Evolutionary conservation across 2,113 vertebrate genomes (phyloP).

Genomic region (Halcyon senegalensis): DNA sequence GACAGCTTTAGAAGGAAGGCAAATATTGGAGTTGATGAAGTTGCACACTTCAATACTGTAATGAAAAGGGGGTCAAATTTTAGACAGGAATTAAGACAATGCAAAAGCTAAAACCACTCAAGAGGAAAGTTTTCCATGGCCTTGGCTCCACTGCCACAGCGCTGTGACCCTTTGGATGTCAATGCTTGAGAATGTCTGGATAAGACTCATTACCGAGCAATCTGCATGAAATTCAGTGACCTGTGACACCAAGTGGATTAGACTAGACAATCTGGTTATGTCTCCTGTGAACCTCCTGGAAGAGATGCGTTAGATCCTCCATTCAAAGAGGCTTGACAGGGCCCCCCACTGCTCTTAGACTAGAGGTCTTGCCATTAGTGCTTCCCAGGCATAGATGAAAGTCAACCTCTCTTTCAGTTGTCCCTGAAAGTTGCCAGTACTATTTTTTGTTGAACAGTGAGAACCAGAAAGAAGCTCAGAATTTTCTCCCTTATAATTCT

Average conservation of each 20-base stretch:
- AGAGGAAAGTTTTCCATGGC: conserved; percentile 1
- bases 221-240: conserved; percentile 33
- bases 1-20: neutral
- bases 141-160: neutral
- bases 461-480: neutral
- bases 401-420: neutral
- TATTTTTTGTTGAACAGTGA: neutral
- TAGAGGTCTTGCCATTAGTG: neutral
- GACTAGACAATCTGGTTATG: conserved; percentile 42
- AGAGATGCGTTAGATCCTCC: neutral
- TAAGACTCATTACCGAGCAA: conserved; percentile 34
- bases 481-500: neutral
- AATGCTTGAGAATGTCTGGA: neutral
- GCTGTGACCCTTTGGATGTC: conserved; percentile 17
- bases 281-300: neutral
- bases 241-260: conserved; percentile 35
- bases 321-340: neutral
- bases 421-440: neutral
- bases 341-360: neutral
- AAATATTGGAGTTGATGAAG: neutral
- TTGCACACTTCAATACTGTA: neutral
- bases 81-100: neutral
- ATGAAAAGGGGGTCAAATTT: neutral
- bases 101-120: conserved; percentile 3
- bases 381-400: neutral